Conservation (phyloP, 2,888 invertebrate species). For the Lepidochitona cinerea region DNA sequence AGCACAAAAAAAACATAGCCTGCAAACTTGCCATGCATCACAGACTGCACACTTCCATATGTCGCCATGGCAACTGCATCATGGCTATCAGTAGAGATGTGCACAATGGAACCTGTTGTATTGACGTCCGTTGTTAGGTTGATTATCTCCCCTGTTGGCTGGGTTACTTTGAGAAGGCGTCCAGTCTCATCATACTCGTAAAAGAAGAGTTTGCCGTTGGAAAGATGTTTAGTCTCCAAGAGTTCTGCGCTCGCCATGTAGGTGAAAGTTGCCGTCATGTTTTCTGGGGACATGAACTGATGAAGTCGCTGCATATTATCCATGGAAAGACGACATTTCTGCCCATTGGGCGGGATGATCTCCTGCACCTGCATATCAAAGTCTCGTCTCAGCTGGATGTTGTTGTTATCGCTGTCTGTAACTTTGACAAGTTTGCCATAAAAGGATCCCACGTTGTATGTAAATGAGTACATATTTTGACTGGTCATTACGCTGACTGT, state of each 20-base stretch:
- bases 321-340: slow-evolving; percentile 79
- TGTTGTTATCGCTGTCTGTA: slow-evolving; percentile 90
- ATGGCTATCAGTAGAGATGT: slow-evolving; percentile 67
- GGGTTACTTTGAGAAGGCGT: slow-evolving; percentile 85
- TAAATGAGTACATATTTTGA: slow-evolving; percentile 93
- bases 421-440: slow-evolving; percentile 95
- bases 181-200: slow-evolving; percentile 94
- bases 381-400: slow-evolving; percentile 87
- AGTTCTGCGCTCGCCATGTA: slow-evolving; percentile 91
- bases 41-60: slow-evolving; percentile 69
- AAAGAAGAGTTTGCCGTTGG: slow-evolving; percentile 83
- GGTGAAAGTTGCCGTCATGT: slow-evolving; percentile 93
- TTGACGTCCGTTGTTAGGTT: slow-evolving; percentile 70
- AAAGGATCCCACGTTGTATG: slow-evolving; percentile 96
- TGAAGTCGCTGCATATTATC: slow-evolving; percentile 93
- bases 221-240: slow-evolving; percentile 74
- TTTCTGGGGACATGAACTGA: slow-evolving; percentile 89
- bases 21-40: slow-evolving; percentile 67
- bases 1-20: slow-evolving; percentile 13
- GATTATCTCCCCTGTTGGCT: slow-evolving; percentile 94
- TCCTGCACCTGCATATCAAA: slow-evolving; percentile 86
- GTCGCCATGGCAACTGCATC: slow-evolving; percentile 69
- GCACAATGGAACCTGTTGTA: slow-evolving; percentile 69
- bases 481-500: slow-evolving; percentile 97
- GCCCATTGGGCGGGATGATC: slow-evolving; percentile 70